Conservation (phyloP, 2,888 invertebrate genomes). For the Plemyria rubiginata region DNA sequence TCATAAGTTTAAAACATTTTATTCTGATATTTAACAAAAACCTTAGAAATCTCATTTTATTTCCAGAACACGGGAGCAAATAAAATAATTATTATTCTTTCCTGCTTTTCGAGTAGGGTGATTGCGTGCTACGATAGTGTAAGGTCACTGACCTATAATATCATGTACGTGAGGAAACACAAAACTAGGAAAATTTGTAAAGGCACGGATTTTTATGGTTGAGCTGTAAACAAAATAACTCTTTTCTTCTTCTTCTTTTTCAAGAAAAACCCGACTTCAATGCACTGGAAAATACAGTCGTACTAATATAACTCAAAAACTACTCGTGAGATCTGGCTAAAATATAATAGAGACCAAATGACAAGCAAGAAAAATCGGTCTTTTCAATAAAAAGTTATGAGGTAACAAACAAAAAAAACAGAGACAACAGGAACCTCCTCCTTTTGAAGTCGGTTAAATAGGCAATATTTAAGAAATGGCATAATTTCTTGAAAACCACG, state of each 20-base stretch:
- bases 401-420: too few relatives aligned
- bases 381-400: too few relatives aligned
- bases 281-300: too few relatives aligned
- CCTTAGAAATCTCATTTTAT: not conserved
- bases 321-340: too few relatives aligned
- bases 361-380: too few relatives aligned
- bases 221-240: conserved; percentile 12
- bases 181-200: conserved; percentile 22
- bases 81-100: conserved; percentile 41
- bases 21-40: not conserved
- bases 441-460: too few relatives aligned
- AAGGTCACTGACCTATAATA: conserved; percentile 48
- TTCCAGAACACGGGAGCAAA: conserved; percentile 9
- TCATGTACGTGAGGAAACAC: conserved; percentile 39
- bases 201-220: conserved; percentile 12
- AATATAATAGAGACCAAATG: too few relatives aligned
- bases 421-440: too few relatives aligned
- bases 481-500: not conserved
- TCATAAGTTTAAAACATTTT: too few relatives aligned
- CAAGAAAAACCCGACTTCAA: too few relatives aligned
- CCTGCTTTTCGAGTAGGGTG: conserved; percentile 42
- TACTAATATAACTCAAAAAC: too few relatives aligned
- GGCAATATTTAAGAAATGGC: conserved; percentile 4
- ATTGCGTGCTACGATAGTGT: conserved; percentile 51
- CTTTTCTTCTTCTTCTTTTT: too few relatives aligned